Base-by-base conservation (phyloP, 2,888 invertebrate species). In the Alsophila aescularia region DNA sequence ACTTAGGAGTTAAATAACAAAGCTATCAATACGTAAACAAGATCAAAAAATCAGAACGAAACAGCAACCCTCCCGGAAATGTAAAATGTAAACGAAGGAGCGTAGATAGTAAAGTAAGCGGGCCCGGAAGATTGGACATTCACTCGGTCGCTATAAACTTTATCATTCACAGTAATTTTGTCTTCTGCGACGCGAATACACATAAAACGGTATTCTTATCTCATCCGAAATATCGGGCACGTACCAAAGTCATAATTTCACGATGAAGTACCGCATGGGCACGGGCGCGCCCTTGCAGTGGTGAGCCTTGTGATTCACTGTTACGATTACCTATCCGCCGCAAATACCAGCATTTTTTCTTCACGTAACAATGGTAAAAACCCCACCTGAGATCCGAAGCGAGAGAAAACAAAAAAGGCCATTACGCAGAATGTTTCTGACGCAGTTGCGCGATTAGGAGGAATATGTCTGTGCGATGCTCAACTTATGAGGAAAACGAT, bases 171-270 rank as follows among this genome's bases (percentile, higher is more conserved):
- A 71, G 75, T 80, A 79, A 82, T 82, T 82, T 73, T 71, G 73
- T 71, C 72, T 75, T 73, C 76, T 85, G 79, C 76, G 78, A 79
- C 78, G 76, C 67, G 72, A 77, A 82, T 81, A 83, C 74, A 80
- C 78, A 85, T 77, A 79, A 82, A 83, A 80, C 74, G 77, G 77
- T 81, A 84, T 83, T 81, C 81, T 85, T 87, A 89, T 88, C 89
- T 87, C 83, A 79, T 85, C 79, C 69, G 63, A 76, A 81, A 87
- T 83, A 88, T 89, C 85, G 81, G 73, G 85, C 89, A 89, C 89
- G 89, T 88, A 78, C 72, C 70, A 85, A 86, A 87, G 76, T 83
- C 86, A 87, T 89, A 89, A 86, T 85, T 89, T 72, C 80, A 83
- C 74, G 78, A 87, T 85, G 83, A 83, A 85, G 86, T 81, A 87